phyloP scores from a whole-genome alignment of 2,888 invertebrate species.

The Rhopalosiphum nymphaeae region DNA sequence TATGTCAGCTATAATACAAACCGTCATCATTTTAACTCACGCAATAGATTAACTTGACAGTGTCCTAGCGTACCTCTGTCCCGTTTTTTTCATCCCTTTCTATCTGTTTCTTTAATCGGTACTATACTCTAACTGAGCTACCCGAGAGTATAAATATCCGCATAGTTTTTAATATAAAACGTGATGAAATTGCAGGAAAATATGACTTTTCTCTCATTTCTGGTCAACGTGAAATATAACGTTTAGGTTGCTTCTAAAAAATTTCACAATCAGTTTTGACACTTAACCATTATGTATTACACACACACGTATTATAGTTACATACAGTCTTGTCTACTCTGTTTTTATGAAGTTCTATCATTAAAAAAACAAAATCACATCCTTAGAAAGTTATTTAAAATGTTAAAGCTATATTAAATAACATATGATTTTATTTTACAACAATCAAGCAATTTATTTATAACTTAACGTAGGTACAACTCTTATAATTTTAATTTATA shows the following conservation, averaged over 20 bases:
- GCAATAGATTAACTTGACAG: constrained; percentile 5
- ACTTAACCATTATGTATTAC: background rate
- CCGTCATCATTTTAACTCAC: background rate
- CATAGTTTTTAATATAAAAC: constrained; percentile 34
- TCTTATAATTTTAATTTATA: background rate
- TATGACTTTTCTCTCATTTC: background rate
- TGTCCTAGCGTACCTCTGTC: background rate
- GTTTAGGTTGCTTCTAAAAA: background rate
- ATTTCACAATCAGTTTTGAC: background rate
- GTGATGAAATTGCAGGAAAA: constrained; percentile 22
- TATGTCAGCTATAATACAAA: background rate
- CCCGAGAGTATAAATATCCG: background rate
- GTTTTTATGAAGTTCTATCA: background rate
- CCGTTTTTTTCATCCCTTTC: background rate
- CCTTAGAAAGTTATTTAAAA: background rate
- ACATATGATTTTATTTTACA: background rate
- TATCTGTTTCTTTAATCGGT: constrained; percentile 3
- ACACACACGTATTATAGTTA: background rate
- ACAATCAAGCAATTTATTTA: background rate
- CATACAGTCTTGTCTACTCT: background rate
- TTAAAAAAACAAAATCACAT: background rate
- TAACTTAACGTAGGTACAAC: background rate
- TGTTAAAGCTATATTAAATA: background rate
- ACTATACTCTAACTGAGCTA: background rate
- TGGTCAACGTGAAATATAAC: background rate